Conservation (phyloP, 2,888 invertebrate genomes). For the Limnephilus rhombicus region DNA sequence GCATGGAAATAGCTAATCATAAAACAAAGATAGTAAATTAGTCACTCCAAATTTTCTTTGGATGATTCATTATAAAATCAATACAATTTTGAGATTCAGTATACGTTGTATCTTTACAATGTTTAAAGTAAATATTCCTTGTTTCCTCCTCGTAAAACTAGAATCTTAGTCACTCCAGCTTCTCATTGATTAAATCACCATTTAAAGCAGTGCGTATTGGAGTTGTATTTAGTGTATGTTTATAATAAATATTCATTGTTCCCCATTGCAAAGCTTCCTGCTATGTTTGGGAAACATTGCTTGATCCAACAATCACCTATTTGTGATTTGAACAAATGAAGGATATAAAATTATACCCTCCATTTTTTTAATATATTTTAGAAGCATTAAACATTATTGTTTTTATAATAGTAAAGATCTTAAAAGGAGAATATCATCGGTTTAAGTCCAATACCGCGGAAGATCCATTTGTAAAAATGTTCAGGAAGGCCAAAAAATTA, state of each 20-base stretch:
- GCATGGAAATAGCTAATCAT: background rate
- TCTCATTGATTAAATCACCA: background rate
- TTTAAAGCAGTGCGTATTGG: background rate
- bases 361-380: background rate
- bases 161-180: background rate
- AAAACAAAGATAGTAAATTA: background rate
- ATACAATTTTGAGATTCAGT: background rate
- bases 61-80: background rate
- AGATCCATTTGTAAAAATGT: no score
- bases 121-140: background rate
- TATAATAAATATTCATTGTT: conserved; percentile 16
- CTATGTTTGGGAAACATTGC: conserved; percentile 7
- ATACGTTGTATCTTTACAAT: background rate
- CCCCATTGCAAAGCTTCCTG: background rate
- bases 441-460: no score
- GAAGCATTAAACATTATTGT: background rate
- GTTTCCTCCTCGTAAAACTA: background rate
- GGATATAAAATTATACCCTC: background rate
- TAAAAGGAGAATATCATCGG: background rate
- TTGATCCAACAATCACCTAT: background rate
- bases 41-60: background rate
- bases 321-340: background rate
- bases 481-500: no score
- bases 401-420: background rate
- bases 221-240: background rate